These are phyloP conservation scores for Boloria selene DNA, from an alignment of 2,888 invertebrate genomes.

Conservation along the genomic window DNA sequence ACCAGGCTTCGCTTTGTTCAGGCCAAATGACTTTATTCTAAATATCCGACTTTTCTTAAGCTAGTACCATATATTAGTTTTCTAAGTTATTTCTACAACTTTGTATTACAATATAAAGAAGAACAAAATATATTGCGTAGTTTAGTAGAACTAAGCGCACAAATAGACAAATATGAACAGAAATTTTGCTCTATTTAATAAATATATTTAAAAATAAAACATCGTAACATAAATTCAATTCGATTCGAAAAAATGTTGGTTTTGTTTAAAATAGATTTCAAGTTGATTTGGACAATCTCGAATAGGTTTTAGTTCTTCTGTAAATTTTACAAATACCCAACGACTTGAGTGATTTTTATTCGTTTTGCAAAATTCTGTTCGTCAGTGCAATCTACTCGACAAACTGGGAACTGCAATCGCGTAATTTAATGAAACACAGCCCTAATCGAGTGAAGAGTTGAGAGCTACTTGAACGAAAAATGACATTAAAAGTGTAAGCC, in stretches of 20 bases:
- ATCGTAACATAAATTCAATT: too few species aligned
- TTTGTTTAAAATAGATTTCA: background rate
- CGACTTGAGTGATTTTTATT: slow-evolving; percentile 32
- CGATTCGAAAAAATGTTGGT: background rate
- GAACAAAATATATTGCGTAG: too few species aligned
- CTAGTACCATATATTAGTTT: too few species aligned
- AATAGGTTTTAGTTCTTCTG: slow-evolving; percentile 20
- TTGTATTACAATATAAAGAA: too few species aligned
- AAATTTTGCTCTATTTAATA: too few species aligned
- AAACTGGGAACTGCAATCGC: slow-evolving; percentile 70
- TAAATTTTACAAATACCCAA: slow-evolving; percentile 27
- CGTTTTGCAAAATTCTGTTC: slow-evolving; percentile 43
- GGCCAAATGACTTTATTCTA: too few species aligned
- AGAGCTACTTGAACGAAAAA: slow-evolving; percentile 59
- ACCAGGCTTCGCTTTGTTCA: too few species aligned
- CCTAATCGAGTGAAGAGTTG: slow-evolving; percentile 69
- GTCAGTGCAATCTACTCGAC: slow-evolving; percentile 64
- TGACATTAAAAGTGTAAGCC: slow-evolving; percentile 54
- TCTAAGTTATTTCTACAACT: too few species aligned
- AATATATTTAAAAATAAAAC: too few species aligned
- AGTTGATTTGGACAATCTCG: slow-evolving; percentile 6
- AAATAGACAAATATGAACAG: too few species aligned
- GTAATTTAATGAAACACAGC: slow-evolving; percentile 76
- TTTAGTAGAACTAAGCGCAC: too few species aligned
- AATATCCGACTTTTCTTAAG: too few species aligned